These are phyloP conservation scores for Xiphophorus birchmanni DNA, from an alignment of 2,797 vertebrate species.

Conservation along the genomic window DNA sequence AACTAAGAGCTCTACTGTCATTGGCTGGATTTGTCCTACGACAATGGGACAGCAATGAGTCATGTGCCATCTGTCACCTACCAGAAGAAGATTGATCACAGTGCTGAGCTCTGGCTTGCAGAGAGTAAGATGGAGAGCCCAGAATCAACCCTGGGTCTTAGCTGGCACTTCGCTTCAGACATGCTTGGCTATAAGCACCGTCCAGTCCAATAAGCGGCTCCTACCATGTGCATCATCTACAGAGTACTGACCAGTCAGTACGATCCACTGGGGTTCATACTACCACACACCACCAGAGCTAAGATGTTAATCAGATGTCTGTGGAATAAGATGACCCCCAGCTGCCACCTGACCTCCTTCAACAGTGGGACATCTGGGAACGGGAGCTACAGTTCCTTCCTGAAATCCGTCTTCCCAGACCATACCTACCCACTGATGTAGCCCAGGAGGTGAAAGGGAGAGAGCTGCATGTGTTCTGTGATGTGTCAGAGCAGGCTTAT, in stretches of 20 bases:
- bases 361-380: neutral
- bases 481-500: constrained; percentile 5
- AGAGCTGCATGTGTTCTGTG: constrained; percentile 6
- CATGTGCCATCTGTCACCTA: too few relatives aligned
- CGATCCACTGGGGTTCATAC: neutral
- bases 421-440: neutral
- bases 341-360: too few relatives aligned
- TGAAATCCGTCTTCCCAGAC: neutral
- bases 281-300: neutral
- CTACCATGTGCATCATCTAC: neutral
- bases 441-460: neutral
- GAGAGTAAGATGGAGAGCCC: too few relatives aligned
- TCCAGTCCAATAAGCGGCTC: neutral
- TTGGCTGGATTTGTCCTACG: neutral
- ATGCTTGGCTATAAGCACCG: neutral
- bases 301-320: neutral
- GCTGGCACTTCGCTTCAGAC: neutral
- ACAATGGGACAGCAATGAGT: neutral
- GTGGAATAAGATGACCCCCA: neutral
- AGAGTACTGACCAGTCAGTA: neutral
- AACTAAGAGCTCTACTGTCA: neutral
- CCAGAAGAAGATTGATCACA: too few relatives aligned
- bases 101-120: too few relatives aligned
- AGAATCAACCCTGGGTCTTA: too few relatives aligned
- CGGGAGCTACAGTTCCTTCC: neutral